Conservation (phyloP, 1,140 invertebrate species). For the Batillaria attramentaria region DNA sequence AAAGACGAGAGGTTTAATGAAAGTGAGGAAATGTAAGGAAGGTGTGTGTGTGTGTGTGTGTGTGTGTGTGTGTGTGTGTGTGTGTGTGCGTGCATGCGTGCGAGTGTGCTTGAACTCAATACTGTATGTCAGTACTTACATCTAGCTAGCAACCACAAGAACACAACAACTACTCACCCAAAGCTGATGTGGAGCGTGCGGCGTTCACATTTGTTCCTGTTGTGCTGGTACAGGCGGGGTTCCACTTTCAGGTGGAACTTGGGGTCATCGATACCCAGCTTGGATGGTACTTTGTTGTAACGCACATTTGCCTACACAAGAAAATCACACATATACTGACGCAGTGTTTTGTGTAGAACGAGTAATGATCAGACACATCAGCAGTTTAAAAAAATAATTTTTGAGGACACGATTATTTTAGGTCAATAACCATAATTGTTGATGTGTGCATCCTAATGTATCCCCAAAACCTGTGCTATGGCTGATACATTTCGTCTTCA, state of each 20-base stretch:
- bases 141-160: neutral
- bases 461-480: too few relatives aligned
- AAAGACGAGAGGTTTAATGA: neutral
- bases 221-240: conserved; percentile 41
- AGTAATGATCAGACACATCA: too few relatives aligned
- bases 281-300: conserved; percentile 55
- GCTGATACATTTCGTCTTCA: too few relatives aligned
- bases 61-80: neutral
- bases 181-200: conserved; percentile 57
- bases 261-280: conserved; percentile 35
- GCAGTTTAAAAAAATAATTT: neutral
- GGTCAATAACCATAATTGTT: too few relatives aligned
- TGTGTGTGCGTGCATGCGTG: too few relatives aligned
- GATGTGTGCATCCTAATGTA: too few relatives aligned
- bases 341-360: too few relatives aligned
- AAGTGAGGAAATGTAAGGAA: neutral
- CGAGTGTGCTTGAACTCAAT: too few relatives aligned
- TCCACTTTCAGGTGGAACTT: conserved; percentile 52
- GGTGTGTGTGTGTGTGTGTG: neutral
- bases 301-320: conserved; percentile 58
- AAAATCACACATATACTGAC: conserved; percentile 9
- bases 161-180: conserved; percentile 44
- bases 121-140: neutral
- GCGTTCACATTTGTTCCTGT: conserved; percentile 49
- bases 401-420: neutral